Conservation (phyloP, 2,888 invertebrate genomes). For the Nomada fucata region DNA sequence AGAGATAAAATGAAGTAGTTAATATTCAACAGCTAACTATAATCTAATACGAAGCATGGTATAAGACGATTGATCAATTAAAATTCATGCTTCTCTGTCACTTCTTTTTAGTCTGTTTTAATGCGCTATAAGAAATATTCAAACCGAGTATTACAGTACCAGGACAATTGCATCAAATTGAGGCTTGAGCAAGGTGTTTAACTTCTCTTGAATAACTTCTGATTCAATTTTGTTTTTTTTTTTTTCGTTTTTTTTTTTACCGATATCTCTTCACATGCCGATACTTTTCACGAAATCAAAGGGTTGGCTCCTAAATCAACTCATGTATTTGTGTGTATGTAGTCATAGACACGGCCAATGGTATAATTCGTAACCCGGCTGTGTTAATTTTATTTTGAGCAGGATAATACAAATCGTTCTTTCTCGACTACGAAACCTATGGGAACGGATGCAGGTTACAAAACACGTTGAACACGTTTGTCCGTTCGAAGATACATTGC, state of each 20-base stretch:
- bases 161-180: background rate
- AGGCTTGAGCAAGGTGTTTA: slow-evolving; percentile 10
- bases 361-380: slow-evolving; percentile 29
- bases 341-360: slow-evolving; percentile 25
- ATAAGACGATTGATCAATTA: background rate
- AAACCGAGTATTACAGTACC: background rate
- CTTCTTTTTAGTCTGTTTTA: background rate
- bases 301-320: slow-evolving; percentile 21
- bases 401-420: slow-evolving; percentile 41
- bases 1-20: slow-evolving; percentile 4
- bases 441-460: slow-evolving; percentile 41
- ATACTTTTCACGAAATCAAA: slow-evolving; percentile 2
- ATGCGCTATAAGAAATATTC: background rate
- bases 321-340: background rate
- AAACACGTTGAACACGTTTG: slow-evolving; percentile 47
- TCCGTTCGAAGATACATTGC: slow-evolving; percentile 27
- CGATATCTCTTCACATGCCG: background rate
- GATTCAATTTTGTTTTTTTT: background rate
- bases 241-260: background rate
- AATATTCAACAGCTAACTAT: slow-evolving; percentile 1
- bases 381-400: slow-evolving; percentile 39
- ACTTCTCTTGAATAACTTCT: background rate
- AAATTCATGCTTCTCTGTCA: background rate
- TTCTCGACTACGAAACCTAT: slow-evolving; percentile 33
- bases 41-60: background rate